Conservation (phyloP, 2,113 vertebrate species). For the Pelecanus crispus region DNA sequence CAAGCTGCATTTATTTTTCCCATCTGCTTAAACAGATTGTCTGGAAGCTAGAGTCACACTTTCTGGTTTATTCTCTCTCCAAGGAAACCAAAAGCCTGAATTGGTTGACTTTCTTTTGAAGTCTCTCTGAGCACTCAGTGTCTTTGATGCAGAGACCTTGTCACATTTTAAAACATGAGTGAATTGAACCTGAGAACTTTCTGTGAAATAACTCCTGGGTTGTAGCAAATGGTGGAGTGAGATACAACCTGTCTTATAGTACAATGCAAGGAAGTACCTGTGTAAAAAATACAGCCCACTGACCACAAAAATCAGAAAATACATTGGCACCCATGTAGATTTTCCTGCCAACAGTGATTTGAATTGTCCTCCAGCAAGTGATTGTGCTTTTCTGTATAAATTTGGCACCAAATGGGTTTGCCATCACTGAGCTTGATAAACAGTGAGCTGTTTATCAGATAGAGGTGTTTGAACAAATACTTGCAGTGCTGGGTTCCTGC, state of each 20-base stretch:
- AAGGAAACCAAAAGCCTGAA: neutral
- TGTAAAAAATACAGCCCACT: neutral
- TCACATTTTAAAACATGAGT: neutral
- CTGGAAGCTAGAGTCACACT: neutral
- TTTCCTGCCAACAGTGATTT: neutral
- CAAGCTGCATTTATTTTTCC: slow-evolving; percentile 6
- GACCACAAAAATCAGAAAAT: neutral
- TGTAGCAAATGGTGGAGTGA: neutral
- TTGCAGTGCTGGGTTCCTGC: neutral
- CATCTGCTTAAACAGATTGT: slow-evolving; percentile 31
- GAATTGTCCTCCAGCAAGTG: neutral
- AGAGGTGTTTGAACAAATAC: neutral
- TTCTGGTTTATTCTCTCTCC: neutral
- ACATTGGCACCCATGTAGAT: neutral
- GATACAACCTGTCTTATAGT: neutral
- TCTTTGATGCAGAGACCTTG: neutral
- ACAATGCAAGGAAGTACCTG: neutral
- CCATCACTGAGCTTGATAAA: neutral
- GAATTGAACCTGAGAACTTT: neutral
- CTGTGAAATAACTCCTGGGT: neutral
- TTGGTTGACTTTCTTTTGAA: neutral
- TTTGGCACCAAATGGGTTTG: neutral
- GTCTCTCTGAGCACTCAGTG: neutral
- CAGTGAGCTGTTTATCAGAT: neutral
- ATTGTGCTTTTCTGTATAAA: neutral